phyloP scores from a whole-genome alignment of 2,888 invertebrate genomes.

The Coleophora deauratella region DNA sequence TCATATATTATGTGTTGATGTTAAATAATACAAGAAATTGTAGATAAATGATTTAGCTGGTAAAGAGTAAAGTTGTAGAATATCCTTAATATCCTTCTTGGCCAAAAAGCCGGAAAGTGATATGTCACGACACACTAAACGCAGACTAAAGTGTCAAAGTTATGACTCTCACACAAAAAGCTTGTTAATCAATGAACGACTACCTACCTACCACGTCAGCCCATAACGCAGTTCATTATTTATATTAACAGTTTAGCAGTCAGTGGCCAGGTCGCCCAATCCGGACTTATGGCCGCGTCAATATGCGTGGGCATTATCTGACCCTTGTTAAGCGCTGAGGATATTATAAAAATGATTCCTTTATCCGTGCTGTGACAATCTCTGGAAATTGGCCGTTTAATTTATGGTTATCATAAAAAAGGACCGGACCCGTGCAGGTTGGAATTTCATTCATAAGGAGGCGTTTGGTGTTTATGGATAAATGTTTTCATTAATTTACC shows the following conservation, averaged over 20 bases:
- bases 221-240: constrained; percentile 73
- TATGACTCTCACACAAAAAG: constrained; percentile 53
- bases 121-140: too few species aligned
- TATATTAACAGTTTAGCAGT: constrained; percentile 74
- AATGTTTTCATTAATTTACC: constrained; percentile 74
- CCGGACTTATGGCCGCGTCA: constrained; percentile 68
- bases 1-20: too few species aligned
- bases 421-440: constrained; percentile 64
- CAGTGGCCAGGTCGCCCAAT: constrained; percentile 57
- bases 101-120: too few species aligned
- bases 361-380: constrained; percentile 71
- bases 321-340: constrained; percentile 72
- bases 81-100: too few species aligned
- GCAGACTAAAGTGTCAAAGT: constrained; percentile 23
- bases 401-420: constrained; percentile 71
- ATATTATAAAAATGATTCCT: constrained; percentile 74
- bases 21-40: too few species aligned
- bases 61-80: too few species aligned
- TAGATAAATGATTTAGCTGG: too few species aligned
- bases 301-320: constrained; percentile 73
- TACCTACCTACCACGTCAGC: constrained; percentile 60
- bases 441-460: constrained; percentile 76
- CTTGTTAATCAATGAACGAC: constrained; percentile 63
- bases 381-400: constrained; percentile 70
- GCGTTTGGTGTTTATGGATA: constrained; percentile 71